phyloP scores from a whole-genome alignment of 92 coral and sea anemone genomes.

The Zoanthus gigantus region DNA sequence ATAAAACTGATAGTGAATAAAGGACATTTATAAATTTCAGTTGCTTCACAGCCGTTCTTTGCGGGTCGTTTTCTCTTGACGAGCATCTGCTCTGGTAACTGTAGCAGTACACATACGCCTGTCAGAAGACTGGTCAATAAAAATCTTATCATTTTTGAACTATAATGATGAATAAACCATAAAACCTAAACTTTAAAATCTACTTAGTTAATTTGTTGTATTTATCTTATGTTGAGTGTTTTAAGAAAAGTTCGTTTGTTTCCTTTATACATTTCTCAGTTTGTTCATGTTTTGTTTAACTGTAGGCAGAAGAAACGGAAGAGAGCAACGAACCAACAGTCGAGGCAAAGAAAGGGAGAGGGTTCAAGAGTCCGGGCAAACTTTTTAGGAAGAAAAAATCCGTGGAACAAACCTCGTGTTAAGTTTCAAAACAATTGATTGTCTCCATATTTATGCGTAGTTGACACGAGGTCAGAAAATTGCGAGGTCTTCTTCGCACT shows the following conservation, averaged over 20 bases:
- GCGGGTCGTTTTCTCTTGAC: too few relatives aligned
- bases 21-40: too few relatives aligned
- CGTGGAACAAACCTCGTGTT: slow-evolving; percentile 53
- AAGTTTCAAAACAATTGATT: slow-evolving; percentile 26
- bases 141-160: too few relatives aligned
- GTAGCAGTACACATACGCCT: too few relatives aligned
- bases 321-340: slow-evolving; percentile 50
- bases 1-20: too few relatives aligned
- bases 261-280: not conserved
- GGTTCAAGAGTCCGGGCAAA: slow-evolving; percentile 93
- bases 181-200: too few relatives aligned
- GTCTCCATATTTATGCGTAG: not conserved
- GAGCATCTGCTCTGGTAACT: too few relatives aligned
- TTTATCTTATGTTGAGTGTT: not conserved
- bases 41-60: too few relatives aligned
- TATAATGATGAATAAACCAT: too few relatives aligned
- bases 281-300: not conserved
- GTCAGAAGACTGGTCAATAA: too few relatives aligned
- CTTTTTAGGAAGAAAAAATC: slow-evolving; percentile 71
- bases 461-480: not conserved
- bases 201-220: not conserved
- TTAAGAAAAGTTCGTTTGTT: not conserved
- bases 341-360: slow-evolving; percentile 70
- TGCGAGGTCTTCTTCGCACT: slow-evolving; percentile 1
- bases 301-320: slow-evolving; percentile 25